Evolutionary conservation across 2,888 invertebrate species (phyloP), one percentile per base, ranked within the genome.

Genomic region (Drosophila bunnanda): DNA sequence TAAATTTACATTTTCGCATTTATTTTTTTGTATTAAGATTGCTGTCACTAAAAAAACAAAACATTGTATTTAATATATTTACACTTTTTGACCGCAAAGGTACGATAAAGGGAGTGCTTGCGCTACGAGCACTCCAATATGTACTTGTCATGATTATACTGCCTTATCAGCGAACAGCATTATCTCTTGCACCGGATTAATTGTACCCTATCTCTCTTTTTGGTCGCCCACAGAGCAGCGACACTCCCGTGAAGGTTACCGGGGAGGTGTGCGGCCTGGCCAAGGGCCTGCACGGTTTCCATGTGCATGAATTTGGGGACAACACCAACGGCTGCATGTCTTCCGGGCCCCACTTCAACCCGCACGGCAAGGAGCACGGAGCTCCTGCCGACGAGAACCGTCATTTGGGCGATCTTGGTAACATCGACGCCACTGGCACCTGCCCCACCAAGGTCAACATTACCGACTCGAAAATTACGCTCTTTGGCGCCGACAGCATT

Each of bases 281-380:
- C 20, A 94, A 95, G 91, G 98, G 98, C 71, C 91, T 93, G 4
- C 94, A 93, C 72, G 92, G 93, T 25, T 98, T 99, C 93, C 99
- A 99, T 91, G 95, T 99, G 71, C 99, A 99, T 91, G 97, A 99
- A 93, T 98, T 98, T 91, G 99, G 99, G 1, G 98, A 98, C 93
- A 97, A 97, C 90, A 98, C 98, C 32, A 98, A 98, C 91, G 97
- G 97, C 1, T 99, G 99, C 93, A 97, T 96, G n/a, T 98, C 97
- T 41, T 98, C 98, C 38, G 99, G 98, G 0, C 93, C 97, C 0
- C 99, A 99, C 93, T 99, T 97, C 93, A 99, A 99, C 93, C 98
- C 98, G 0, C 79, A 92, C 53, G 94, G 94, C 80, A 94, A 94
- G 84, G 96, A 96, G 0, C 99, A 99, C 90, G 99, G 97, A 15